Base-by-base conservation (phyloP, 2,113 vertebrate species). In the Sapajus apella region DNA sequence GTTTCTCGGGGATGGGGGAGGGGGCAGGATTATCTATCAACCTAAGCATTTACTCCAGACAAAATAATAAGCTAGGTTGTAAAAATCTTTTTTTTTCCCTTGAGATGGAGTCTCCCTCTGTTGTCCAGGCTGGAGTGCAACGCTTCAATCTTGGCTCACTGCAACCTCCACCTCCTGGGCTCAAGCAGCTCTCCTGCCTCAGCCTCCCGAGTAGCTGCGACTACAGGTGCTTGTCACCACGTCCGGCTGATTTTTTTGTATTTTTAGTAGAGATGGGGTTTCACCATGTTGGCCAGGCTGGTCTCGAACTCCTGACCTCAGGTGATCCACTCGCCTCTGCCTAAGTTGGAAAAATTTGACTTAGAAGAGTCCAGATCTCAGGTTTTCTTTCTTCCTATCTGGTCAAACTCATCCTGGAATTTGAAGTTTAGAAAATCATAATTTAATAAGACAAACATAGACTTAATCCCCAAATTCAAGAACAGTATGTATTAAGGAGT, bases 341-440 rank as follows among this genome's bases (percentile, higher is more conserved):
- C 61, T 30, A 13, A 30, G 4, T 9, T 85, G 77, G 87, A 72
- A 75, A 77, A 72, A n/a, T 73, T 12, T 79, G 81, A 61, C 8
- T 83, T 18, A 27, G 37, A 64, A 23, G 27, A 35, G 8, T 23
- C 56, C 70, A 84, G n/a, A 3, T 70, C 55, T 87, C 43, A 40
- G 10, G 32, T 68, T 56, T 84, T 84, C 81, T 64, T 96, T 61
- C 40, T 68, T 90, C 35, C 56, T 47, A 20, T 58, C 52, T 18
- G 8, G 61, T 47, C 68, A 80, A 87, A 80, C 40, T 73, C 20
- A 23, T 18, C 18, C 16, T 40, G 82, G 55, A 79, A 92, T 79
- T 82, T 79, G 75, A 92, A 37, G 45, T 84, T 90, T 73, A 93
- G 61, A 87, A 70, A 76, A 68, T 81, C 23, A 6, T 37, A 58